These are phyloP conservation scores for Merops nubicus DNA, from an alignment of 2,113 vertebrate species.

Conservation along the genomic window DNA sequence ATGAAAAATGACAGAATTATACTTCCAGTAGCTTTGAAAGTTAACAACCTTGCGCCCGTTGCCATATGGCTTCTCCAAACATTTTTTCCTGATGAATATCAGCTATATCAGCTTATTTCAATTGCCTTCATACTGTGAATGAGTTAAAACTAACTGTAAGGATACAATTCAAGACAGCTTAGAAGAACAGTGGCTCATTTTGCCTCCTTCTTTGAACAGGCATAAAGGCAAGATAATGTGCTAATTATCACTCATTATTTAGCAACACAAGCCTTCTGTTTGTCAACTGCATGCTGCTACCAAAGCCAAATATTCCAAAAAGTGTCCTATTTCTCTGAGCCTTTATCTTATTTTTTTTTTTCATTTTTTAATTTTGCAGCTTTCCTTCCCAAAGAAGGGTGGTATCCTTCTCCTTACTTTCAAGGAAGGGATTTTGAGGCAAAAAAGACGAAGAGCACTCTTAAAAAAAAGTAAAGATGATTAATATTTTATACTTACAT, in stretches of 20 bases:
- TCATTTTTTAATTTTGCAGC: constrained; percentile 33
- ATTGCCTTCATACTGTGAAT: constrained; percentile 53
- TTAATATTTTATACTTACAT: neutral
- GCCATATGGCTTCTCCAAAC: constrained; percentile 70
- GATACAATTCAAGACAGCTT: constrained; percentile 44
- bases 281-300: constrained; percentile 52
- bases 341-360: neutral
- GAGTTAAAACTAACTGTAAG: constrained; percentile 41
- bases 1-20: constrained; percentile 75
- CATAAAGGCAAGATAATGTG: constrained; percentile 66
- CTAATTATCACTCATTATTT: constrained; percentile 70
- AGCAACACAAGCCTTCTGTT: constrained; percentile 69
- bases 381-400: neutral
- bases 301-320: constrained; percentile 42
- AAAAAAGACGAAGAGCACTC: neutral
- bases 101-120: constrained; percentile 54
- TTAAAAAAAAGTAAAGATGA: neutral
- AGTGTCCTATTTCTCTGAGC: neutral
- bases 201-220: constrained; percentile 49
- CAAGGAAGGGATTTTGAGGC: neutral
- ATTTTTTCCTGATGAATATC: constrained; percentile 67
- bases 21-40: constrained; percentile 69
- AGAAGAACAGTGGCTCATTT: constrained; percentile 54
- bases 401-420: neutral
- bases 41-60: constrained; percentile 67